Base-by-base conservation (phyloP, 2,797 vertebrate species). In the Basileuterus tristriatus region DNA sequence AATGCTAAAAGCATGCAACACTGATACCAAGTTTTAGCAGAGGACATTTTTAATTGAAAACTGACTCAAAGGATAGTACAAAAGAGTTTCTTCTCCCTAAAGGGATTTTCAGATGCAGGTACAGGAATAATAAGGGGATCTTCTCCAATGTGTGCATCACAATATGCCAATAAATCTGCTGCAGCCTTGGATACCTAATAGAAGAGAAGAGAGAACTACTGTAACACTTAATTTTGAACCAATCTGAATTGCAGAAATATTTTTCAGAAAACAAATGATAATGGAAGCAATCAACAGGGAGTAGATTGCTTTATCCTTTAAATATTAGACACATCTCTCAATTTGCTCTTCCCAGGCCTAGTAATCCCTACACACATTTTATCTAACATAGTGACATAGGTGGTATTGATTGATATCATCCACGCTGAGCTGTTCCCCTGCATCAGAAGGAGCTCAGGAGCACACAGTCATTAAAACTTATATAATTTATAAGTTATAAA, bases 31-130 rank as follows among this genome's bases (percentile, higher is more conserved):
- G 63, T 80, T 67, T 64, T 67, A 77, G 90, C 59, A 41, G 85
- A 82, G 64, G 83, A 62, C 39, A 46, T 88, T 90, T 94, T 94
- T 93, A 96, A 82, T 84, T 71, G 68, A 79, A 56, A 71, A 69
- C 32, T 87, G 70, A 97, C 96, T 99, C 98, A 99, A 98, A 99
- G 99, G 97, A 99, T 99, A 98, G 98, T 98, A 97, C 99, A 99
- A 98, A 99, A 99, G 96, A 99, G 99, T 98, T 99, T 99, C 98
- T 99, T 99, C 99, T 99, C 99, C 92, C 99, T 97, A 98, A 99
- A 99, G 15, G 99, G 99, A 98, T 99, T 99, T 98, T 99, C 99
- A 2, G 99, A 99, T 32, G 99, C 99, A 20, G 99, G 99, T 90
- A 99, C 99, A 11, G 99, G 99, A 93, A 99, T 98, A 95, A 99